Evolutionary conservation across 2,888 invertebrate species (phyloP), one percentile per base, ranked within the genome.

Genomic region (Bellardia pandia): DNA sequence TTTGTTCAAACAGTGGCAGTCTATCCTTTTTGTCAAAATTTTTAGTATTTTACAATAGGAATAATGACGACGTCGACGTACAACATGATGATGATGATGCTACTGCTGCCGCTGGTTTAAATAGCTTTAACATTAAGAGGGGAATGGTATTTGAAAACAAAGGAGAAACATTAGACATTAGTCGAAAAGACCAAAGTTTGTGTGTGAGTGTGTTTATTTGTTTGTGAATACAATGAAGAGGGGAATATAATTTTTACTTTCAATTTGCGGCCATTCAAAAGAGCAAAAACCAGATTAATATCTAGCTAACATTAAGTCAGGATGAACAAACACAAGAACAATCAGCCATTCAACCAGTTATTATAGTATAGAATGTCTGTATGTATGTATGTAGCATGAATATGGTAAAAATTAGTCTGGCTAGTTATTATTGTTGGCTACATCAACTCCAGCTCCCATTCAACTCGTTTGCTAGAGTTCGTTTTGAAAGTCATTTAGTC

Each of bases 291-390:
- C 88, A 79, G 85, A 86, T 88, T 89, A 88, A 84, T 81, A 76
- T 84, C 56, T 78, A 79, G 69, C 85, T 53, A 88, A 85, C 79
- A 88, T 85, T 88, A 37, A 82, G 82, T 68, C 78, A 69, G 75
- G 51, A 60, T 69, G 58, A 85, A 64, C 78, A 74, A 71, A 69
- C 3, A 71, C 62, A 40, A 45, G 8, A 84, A 80, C 23, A 87
- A 74, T 75, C 89, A 88, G 90, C 89, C 86, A 89, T 91, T 89
- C 90, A 90, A 91, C 88, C 91, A 91, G 90, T 89, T 76, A 85
- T 85, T 86, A 81, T 14, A 58, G 13, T 9, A 13, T 6, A 37
- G 5, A 2, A 37, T 45, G 45, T 45, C 0, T 45, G 45, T 45
- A 45, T 45, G 7, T 45, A 45, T 45, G 42, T 42, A 7, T 42